Percentiles rank a stretch among this genome's conserved stretches.
These are phyloP conservation scores for Scolopax rusticola DNA, from an alignment of 2,797 vertebrate genomes.

Conservation along the genomic window DNA sequence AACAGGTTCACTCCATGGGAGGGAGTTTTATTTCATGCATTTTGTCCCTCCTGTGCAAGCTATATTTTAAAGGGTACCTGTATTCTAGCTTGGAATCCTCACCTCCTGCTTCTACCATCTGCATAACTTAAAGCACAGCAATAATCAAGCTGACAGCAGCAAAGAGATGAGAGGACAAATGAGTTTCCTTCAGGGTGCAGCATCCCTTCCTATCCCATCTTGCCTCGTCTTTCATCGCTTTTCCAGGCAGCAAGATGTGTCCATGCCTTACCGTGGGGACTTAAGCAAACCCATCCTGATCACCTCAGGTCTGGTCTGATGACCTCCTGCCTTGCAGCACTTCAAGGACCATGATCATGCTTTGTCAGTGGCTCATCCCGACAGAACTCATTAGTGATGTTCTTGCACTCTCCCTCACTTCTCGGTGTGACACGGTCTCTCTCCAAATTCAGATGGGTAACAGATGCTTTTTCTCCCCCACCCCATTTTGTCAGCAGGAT, in stretches of 20 bases:
- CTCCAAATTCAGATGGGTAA: conserved; percentile 20
- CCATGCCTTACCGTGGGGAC: fast-evolving
- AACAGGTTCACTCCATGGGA: not conserved
- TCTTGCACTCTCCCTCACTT: not conserved
- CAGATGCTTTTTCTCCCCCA: conserved; percentile 47
- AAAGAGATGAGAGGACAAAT: not conserved
- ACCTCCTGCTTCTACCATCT: not conserved
- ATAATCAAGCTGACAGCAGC: not conserved
- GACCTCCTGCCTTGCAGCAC: not conserved
- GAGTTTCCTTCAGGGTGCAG: fast-evolving
- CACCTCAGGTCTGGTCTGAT: not conserved
- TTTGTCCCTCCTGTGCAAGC: not conserved
- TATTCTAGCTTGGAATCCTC: not conserved
- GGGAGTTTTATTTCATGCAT: not conserved
- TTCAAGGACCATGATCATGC: fast-evolving
- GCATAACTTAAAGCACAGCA: not conserved
- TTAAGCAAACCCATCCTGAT: not conserved
- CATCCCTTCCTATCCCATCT: not conserved
- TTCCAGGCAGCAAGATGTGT: not conserved
- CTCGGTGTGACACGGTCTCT: not conserved
- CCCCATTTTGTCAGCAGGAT: conserved; percentile 30
- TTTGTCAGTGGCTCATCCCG: fast-evolving
- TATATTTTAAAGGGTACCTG: not conserved
- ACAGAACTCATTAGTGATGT: fast-evolving
- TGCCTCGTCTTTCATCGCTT: not conserved